Base-by-base conservation (phyloP, 2,888 invertebrate genomes). In the Steinernema carpocapsae region DNA sequence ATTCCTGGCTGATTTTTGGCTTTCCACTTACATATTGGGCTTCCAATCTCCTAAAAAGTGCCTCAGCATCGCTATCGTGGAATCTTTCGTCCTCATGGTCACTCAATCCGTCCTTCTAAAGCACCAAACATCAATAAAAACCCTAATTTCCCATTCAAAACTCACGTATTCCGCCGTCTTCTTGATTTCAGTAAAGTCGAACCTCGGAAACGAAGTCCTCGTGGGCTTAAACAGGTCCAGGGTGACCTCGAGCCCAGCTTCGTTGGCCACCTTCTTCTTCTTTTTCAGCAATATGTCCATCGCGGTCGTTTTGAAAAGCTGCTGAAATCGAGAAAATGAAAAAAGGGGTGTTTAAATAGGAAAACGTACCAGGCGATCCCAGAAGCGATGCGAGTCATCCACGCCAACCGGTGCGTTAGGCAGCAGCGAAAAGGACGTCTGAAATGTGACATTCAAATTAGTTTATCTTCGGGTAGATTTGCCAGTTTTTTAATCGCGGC, bases 111-210 rank as follows among this genome's bases (percentile, higher is more conserved):
- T 56, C 56, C 6, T 56, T 12, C 56, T 56, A 24, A 14, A 56
- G n/a, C 14, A 10, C 48, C 4, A 17, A 48, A 48, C 6, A 3
- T 48, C 6, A 17, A 4, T 3, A 6, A 19, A 48, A 48, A n/a
- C n/a, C n/a, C n/a, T n/a, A n/a, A n/a, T n/a, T n/a, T n/a, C n/a
- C n/a, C n/a, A n/a, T 10, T 19, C 51, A 51, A 56, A 56, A 56
- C 56, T 12, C 26, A 56, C 56, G 26, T 19, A 56, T 7, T 24
- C 22, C 4, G 56, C 56, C n/a, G 22, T 24, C 6, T 19, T 14
- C 26, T 56, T 56, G 56, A 56, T 56, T 10, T 56, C 56, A 26
- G 22, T 56, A 17, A 56, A 56, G 26, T 56, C 56, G 56, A 56
- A 56, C 22, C 7, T 12, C 6, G 56, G 56, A 56, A 56, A 56